Evolutionary conservation across 1,140 invertebrate species (phyloP).

Genomic region (Gerris buenoi): DNA sequence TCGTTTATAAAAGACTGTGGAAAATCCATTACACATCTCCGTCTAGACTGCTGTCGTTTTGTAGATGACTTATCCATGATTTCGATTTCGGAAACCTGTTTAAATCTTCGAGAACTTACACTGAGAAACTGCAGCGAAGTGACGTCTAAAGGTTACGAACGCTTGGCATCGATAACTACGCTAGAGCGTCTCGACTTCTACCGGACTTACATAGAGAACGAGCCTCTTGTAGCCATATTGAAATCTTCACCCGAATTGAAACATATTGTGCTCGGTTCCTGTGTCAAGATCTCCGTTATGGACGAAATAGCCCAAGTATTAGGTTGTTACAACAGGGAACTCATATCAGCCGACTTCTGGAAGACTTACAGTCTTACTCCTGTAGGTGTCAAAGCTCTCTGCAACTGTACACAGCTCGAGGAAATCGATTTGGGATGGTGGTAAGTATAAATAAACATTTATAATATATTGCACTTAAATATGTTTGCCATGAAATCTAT

Average conservation of each 20-base stretch:
- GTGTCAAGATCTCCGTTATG: slow-evolving; percentile 40
- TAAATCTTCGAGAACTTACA: slow-evolving; percentile 51
- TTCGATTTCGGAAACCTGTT: slow-evolving; percentile 43
- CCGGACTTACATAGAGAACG: slow-evolving; percentile 46
- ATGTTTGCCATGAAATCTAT: too few species aligned
- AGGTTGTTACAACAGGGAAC: slow-evolving; percentile 42
- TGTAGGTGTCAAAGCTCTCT: slow-evolving; percentile 47
- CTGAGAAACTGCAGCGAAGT: slow-evolving; percentile 38
- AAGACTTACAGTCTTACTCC: slow-evolving; percentile 58
- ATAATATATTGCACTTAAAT: too few species aligned
- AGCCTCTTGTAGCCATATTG: slow-evolving; percentile 45
- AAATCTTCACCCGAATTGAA: slow-evolving; percentile 46
- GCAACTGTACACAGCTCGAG: slow-evolving; percentile 49
- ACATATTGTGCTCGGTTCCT: slow-evolving; percentile 51
- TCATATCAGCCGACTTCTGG: slow-evolving; percentile 71
- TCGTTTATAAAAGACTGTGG: slow-evolving; percentile 52
- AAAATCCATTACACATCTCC: slow-evolving; percentile 46
- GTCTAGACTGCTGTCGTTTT: slow-evolving; percentile 59
- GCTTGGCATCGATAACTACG: slow-evolving; percentile 41
- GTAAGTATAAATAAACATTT: slow-evolving; percentile 37
- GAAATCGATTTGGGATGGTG: slow-evolving; percentile 84
- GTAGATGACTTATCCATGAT: slow-evolving; percentile 45
- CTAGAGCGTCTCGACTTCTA: slow-evolving; percentile 63
- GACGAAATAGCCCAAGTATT: slow-evolving; percentile 52
- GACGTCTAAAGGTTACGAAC: slow-evolving; percentile 41